Conservation (phyloP, 2,113 vertebrate genomes). For the Dromiciops gliroides region DNA sequence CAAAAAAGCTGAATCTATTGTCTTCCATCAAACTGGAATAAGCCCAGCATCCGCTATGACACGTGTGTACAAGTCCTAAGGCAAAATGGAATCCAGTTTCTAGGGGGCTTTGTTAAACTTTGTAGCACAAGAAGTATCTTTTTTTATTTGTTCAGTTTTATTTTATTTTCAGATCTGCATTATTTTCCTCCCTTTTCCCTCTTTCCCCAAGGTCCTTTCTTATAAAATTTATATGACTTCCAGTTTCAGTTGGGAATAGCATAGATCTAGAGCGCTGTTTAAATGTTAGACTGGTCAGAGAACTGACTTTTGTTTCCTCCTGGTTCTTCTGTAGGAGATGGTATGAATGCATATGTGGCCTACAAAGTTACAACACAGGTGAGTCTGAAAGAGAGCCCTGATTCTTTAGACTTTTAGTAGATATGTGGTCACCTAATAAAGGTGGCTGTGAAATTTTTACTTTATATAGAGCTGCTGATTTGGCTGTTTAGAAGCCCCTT, state of each 20-base stretch:
- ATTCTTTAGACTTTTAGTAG: neutral
- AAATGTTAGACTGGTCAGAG: conserved; percentile 23
- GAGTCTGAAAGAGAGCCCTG: conserved; percentile 48
- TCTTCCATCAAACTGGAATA: conserved; percentile 55
- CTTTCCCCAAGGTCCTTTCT: neutral
- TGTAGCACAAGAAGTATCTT: conserved; percentile 29
- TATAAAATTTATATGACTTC: neutral
- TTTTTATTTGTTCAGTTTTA: neutral
- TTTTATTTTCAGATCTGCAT: neutral
- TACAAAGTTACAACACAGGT: conserved; percentile 98
- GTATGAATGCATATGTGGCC: conserved; percentile 98
- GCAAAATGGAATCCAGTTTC: conserved; percentile 35
- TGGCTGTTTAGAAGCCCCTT: conserved; percentile 41
- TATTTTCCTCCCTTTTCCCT: neutral
- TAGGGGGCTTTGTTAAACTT: conserved; percentile 24
- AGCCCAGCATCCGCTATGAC: conserved; percentile 21
- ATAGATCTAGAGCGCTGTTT: neutral
- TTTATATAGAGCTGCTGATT: neutral
- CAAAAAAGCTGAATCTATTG: conserved; percentile 56
- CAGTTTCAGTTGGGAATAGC: neutral
- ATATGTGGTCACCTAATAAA: neutral
- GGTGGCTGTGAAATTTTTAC: neutral
- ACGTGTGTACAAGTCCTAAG: neutral
- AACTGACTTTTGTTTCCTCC: conserved; percentile 16
- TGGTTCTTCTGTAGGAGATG: conserved; percentile 88